These are phyloP conservation scores for Eptatretus atami DNA, from an alignment of 2,797 vertebrate species.

Conservation along the genomic window DNA sequence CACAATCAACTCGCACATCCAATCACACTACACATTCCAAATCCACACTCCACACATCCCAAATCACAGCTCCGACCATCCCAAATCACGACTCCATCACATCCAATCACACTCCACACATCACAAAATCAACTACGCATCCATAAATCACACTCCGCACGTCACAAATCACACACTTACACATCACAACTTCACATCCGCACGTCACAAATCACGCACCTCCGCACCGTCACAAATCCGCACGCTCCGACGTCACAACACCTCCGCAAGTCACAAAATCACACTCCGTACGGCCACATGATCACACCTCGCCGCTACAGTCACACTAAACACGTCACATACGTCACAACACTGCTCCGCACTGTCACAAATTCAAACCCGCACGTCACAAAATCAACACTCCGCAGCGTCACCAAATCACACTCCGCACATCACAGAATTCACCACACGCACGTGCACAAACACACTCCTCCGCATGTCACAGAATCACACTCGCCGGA, in stretches of 20 bases:
- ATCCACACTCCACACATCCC: too few relatives aligned
- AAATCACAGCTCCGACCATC: too few relatives aligned
- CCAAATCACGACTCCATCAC: too few relatives aligned
- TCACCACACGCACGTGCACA: not conserved
- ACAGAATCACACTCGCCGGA: not conserved
- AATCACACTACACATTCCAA: too few relatives aligned
- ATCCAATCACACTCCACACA: too few relatives aligned
- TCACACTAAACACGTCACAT: not conserved
- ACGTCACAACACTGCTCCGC: not conserved
- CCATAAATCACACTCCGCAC: too few relatives aligned
- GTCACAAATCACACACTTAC: too few relatives aligned
- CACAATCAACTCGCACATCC: too few relatives aligned
- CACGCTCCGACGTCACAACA: not conserved
- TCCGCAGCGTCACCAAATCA: not conserved
- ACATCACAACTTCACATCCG: not conserved
- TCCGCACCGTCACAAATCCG: not conserved
- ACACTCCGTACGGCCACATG: not conserved
- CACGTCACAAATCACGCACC: not conserved
- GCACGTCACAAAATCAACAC: not conserved
- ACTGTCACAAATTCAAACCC: not conserved
- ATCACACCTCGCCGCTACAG: not conserved
- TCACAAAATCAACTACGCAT: too few relatives aligned
- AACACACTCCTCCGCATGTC: not conserved
- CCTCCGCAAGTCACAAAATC: not conserved
- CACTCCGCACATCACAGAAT: not conserved